Evolutionary conservation across 2,888 invertebrate species (phyloP), one percentile per base, ranked within the genome.

Genomic region (Periphyllus acericola): DNA sequence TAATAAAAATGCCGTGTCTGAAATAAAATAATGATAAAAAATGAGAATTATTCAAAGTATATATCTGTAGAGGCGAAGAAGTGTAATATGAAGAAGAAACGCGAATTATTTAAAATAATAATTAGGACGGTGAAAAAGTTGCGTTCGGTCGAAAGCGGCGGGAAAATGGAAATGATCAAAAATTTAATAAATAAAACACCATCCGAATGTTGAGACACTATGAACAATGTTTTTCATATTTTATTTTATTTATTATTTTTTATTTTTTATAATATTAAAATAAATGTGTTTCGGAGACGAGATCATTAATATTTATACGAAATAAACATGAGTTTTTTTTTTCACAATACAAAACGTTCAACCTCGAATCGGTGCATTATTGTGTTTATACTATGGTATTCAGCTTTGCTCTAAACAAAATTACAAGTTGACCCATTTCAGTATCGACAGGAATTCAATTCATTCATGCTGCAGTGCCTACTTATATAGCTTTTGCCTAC

Each of bases 141-240:
- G 21, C 19, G 21, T 60, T 4, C 21, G 6, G 60, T 5, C 5
- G 29, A 76, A 36, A n/a, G 29, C 46, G 8, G 29, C 46, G 46
- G 3, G 25, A n/a, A 46, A 76, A 76, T 76, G n/a, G 75, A 76
- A 76, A 46, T 19, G 29, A 76, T n/a, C 40, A 76, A 76, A 46
- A 76, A 46, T 76, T 29, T 76, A 46, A 29, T 76, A 46, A 60
- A 60, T 40, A 46, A 76, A 76, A 76, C n/a, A n/a, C 46, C n/a
- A 46, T 46, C 40, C 9, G 60, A 25, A 76, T 46, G 29, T 46
- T 21, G 46, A 29, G 1, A 19, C 19, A 29, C 40, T 19, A 46
- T 46, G 8, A 46, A 76, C 60, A 25, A 25, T 25, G 60, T 25
- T 25, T 60, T 60, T 25, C 46, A 46, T n/a, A n/a, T n/a, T n/a